phyloP scores from a whole-genome alignment of 1,140 invertebrate species.

The Drosophila navojoa region DNA sequence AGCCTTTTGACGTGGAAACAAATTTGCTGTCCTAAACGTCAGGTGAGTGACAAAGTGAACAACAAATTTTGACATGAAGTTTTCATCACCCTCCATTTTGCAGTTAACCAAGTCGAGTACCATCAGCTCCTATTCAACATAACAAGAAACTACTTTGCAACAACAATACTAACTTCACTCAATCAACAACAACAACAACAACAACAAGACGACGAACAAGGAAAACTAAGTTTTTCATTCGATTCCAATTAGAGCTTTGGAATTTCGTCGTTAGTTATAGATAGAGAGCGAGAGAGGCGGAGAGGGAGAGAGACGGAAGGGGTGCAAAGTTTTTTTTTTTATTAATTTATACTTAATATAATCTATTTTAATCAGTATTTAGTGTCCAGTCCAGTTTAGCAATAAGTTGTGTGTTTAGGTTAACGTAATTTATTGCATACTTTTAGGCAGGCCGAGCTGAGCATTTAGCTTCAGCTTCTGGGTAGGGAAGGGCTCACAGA shows the following conservation, averaged over 20 bases:
- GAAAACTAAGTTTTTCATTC: conserved; percentile 6
- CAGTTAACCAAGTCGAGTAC: conserved; percentile 73
- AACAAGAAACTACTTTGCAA: conserved; percentile 75
- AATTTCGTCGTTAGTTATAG: background rate
- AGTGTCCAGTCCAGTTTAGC: conserved; percentile 35
- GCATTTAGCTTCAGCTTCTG: conserved; percentile 26
- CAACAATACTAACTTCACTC: conserved; percentile 66
- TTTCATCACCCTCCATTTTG: background rate
- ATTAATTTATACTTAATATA: conserved; percentile 22
- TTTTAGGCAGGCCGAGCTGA: conserved; percentile 41
- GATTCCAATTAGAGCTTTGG: conserved; percentile 1
- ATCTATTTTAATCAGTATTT: conserved; percentile 17
- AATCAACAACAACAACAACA: conserved; percentile 24
- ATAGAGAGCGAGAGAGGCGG: background rate
- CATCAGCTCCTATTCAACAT: conserved; percentile 72
- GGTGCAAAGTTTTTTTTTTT: background rate
- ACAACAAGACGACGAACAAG: conserved; percentile 16
- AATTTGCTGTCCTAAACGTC: conserved; percentile 82
- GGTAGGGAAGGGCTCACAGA: conserved; percentile 15
- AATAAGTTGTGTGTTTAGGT: conserved; percentile 17
- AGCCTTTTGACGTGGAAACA: conserved; percentile 75
- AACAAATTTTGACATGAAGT: background rate
- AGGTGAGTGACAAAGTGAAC: conserved; percentile 42
- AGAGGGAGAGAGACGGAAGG: background rate
- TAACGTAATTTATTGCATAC: conserved; percentile 55